phyloP scores from a whole-genome alignment of 1,140 invertebrate species.

The Tigriopus japonicus region DNA sequence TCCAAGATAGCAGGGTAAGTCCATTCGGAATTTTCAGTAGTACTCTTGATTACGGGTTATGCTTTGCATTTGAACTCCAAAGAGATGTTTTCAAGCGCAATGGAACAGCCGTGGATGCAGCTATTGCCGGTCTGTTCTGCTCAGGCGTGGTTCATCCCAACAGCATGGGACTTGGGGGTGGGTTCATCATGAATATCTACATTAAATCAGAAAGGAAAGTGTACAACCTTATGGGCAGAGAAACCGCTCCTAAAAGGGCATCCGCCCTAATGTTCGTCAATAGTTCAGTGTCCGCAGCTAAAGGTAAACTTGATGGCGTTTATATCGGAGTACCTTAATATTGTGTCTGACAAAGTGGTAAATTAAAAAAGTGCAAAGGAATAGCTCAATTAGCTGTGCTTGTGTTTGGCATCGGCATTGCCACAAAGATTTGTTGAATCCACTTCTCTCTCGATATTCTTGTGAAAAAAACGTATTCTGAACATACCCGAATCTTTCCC shows the following conservation, averaged over 20 bases:
- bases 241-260: constrained; percentile 2
- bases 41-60: not conserved
- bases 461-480: too few relatives aligned
- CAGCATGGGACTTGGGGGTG: constrained; percentile 44
- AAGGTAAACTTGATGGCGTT: too few relatives aligned
- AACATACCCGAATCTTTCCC: too few relatives aligned
- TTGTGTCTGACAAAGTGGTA: too few relatives aligned
- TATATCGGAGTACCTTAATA: too few relatives aligned
- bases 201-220: not conserved
- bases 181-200: constrained; percentile 17
- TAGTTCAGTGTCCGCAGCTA: not conserved
- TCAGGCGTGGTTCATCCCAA: constrained; percentile 63
- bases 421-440: too few relatives aligned
- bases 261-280: not conserved
- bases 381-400: too few relatives aligned
- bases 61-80: not conserved
- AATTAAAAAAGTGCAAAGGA: too few relatives aligned
- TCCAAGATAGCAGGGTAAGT: too few relatives aligned
- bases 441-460: too few relatives aligned
- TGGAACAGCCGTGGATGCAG: constrained; percentile 71
- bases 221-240: constrained; percentile 8
- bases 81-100: constrained; percentile 53
- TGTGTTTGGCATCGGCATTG: too few relatives aligned
- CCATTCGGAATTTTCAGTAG: too few relatives aligned
- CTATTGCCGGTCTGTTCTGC: constrained; percentile 62